These are phyloP conservation scores for Malurus splendens DNA, from an alignment of 2,797 vertebrate species.

Conservation along the genomic window DNA sequence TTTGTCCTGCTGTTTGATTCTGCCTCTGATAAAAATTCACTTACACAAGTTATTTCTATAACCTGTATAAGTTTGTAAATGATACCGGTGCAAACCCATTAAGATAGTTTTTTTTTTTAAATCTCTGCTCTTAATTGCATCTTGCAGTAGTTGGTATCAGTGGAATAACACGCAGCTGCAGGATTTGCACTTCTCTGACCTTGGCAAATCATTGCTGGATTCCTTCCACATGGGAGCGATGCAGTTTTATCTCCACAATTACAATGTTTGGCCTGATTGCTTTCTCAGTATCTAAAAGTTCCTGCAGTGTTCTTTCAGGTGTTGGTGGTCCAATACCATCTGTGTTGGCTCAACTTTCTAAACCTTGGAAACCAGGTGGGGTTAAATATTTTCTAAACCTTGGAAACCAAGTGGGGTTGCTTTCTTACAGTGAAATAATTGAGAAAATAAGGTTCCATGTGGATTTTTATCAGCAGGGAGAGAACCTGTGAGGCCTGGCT, in stretches of 20 bases:
- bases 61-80: background rate
- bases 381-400: background rate
- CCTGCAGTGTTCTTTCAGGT: background rate
- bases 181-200: background rate
- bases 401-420: background rate
- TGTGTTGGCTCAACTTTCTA: background rate
- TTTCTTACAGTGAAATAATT: background rate
- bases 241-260: background rate
- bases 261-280: background rate
- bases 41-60: background rate
- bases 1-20: background rate
- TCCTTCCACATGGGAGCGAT: background rate
- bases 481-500: background rate
- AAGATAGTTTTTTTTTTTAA: background rate
- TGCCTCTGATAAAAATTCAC: background rate
- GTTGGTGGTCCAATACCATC: background rate
- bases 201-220: background rate
- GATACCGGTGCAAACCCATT: background rate
- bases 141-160: background rate
- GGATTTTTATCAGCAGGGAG: background rate
- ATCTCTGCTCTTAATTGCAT: background rate
- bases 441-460: background rate
- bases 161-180: background rate
- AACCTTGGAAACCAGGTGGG: background rate
- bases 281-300: background rate